Evolutionary conservation across 2,797 vertebrate genomes (phyloP).

Genomic region (Limnodromus scolopaceus): DNA sequence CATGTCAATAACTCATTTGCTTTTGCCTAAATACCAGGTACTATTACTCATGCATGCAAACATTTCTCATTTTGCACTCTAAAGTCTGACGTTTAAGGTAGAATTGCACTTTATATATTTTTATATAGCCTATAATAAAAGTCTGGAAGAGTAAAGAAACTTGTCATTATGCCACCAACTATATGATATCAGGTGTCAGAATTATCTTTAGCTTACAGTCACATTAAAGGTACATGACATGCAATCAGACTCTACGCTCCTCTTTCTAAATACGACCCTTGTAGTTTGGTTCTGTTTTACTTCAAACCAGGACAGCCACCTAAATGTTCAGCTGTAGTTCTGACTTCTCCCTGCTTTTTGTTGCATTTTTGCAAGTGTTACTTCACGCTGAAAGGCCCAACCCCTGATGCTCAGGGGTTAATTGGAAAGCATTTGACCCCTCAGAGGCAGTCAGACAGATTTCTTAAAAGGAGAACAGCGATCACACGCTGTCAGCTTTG

Average conservation of each 20-base stretch:
- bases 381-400: neutral
- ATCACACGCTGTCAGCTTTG: neutral
- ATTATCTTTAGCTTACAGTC: conserved; percentile 41
- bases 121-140: conserved; percentile 26
- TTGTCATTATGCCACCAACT: conserved; percentile 19
- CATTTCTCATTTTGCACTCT: neutral
- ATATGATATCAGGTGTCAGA: conserved; percentile 8
- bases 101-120: conserved; percentile 42
- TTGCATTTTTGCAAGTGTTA: neutral
- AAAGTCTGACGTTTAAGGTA: neutral
- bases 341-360: conserved; percentile 8
- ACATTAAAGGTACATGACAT: conserved; percentile 43
- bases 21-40: conserved; percentile 33
- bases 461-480: neutral
- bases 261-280: neutral
- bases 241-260: conserved; percentile 9
- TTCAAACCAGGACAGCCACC: neutral
- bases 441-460: conserved; percentile 2
- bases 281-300: neutral
- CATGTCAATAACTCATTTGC: neutral
- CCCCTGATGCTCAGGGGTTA: neutral
- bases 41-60: conserved; percentile 20
- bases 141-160: conserved; percentile 25
- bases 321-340: neutral
- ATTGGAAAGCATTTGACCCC: neutral